Percentiles rank a stretch among this genome's conserved stretches.
phyloP scores from a whole-genome alignment of 2,797 vertebrate genomes.

The Chaetophractus vellerosus region DNA sequence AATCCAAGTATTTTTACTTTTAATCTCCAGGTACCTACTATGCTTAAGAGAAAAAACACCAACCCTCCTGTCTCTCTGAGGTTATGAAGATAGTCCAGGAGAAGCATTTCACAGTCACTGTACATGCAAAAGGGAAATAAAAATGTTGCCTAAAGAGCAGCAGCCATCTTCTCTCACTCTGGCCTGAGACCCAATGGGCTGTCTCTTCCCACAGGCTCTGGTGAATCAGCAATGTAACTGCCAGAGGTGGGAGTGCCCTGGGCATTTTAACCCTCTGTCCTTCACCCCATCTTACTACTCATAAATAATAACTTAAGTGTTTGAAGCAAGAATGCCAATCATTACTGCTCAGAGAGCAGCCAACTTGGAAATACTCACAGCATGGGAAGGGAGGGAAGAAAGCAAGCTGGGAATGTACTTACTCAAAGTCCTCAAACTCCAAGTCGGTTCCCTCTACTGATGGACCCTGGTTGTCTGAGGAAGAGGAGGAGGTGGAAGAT shows the following conservation, averaged over 20 bases:
- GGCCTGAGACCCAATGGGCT: neutral
- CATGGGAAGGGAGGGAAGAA: conserved; percentile 45
- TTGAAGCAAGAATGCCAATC: conserved; percentile 60
- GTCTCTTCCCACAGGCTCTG: neutral
- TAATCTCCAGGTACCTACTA: neutral
- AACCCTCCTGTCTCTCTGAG: neutral
- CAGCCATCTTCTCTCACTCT: neutral
- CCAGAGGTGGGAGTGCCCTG: neutral
- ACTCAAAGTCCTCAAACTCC: conserved; percentile 99
- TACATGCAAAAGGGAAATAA: neutral
- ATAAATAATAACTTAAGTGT: neutral
- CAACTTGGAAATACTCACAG: conserved; percentile 61
- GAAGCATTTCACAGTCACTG: conserved; percentile 14
- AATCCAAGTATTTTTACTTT: neutral
- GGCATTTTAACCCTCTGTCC: neutral
- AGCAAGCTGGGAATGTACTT: conserved; percentile 87
- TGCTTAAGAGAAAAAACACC: conserved; percentile 4
- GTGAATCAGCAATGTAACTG: conserved; percentile 5
- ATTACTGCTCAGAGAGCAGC: conserved; percentile 19
- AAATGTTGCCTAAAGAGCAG: neutral
- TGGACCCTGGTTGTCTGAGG: conserved; percentile 92
- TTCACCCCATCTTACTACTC: conserved; percentile 42
- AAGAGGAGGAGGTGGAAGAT: conserved; percentile 94
- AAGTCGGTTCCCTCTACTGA: conserved; percentile 96
- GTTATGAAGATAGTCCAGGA: neutral